A percentile compares a stretch with the other conserved stretches of the same genome.
Evolutionary conservation across 2,888 invertebrate species (phyloP).

Genomic region (Toxonevra muliebris): DNA sequence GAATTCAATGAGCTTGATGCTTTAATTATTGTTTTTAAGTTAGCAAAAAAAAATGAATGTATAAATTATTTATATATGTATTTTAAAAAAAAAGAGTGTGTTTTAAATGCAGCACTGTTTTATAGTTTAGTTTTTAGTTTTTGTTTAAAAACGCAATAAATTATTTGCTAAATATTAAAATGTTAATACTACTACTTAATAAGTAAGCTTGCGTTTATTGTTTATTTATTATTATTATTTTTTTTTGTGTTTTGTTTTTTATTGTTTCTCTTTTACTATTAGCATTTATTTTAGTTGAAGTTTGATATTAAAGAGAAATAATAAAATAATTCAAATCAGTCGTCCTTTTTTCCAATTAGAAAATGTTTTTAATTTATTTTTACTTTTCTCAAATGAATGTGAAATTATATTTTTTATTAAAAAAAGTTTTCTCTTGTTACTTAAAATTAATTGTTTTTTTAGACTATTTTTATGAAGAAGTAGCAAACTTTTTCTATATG

Average conservation of each 20-base stretch:
- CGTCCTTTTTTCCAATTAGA: slow-evolving; percentile 51
- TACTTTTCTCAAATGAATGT: slow-evolving; percentile 15
- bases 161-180: too few species aligned
- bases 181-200: too few species aligned
- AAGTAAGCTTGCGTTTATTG: slow-evolving; percentile 13
- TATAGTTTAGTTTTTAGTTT: too few species aligned
- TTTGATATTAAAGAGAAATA: slow-evolving; percentile 18
- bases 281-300: slow-evolving; percentile 6
- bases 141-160: too few species aligned
- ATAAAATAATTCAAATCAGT: slow-evolving; percentile 44
- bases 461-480: slow-evolving; percentile 6
- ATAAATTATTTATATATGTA: too few species aligned
- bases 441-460: slow-evolving; percentile 21
- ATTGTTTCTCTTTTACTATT: slow-evolving; percentile 21
- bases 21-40: too few species aligned
- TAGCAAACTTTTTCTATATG: slow-evolving; percentile 8
- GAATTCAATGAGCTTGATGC: too few species aligned
- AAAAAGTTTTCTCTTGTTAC: slow-evolving; percentile 29
- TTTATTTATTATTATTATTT: slow-evolving; percentile 26
- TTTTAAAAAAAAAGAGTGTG: too few species aligned
- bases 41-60: too few species aligned
- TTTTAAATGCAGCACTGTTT: too few species aligned
- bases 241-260: slow-evolving; percentile 26
- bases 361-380: slow-evolving; percentile 32
- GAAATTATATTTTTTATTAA: slow-evolving; percentile 19